These are phyloP conservation scores for Sminthurides bifidus DNA, from an alignment of 1,140 invertebrate genomes.

Conservation along the genomic window DNA sequence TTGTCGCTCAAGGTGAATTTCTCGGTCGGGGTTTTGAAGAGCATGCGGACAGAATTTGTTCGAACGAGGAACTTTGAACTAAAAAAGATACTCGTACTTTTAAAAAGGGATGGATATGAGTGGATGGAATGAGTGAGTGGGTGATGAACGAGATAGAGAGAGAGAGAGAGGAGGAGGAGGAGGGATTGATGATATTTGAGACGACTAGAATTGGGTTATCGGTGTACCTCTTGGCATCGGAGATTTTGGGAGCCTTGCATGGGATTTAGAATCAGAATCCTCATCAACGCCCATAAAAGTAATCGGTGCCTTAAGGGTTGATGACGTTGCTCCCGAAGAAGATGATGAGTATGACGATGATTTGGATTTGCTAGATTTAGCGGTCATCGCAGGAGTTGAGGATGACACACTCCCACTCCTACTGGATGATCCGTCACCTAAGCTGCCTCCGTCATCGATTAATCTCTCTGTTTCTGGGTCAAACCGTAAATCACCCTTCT, in stretches of 20 bases:
- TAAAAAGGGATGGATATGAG: no score
- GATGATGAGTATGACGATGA: neutral
- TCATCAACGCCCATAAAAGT: conserved; percentile 38
- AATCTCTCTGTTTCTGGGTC: conserved; percentile 26
- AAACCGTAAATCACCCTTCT: conserved; percentile 22
- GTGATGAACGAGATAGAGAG: neutral
- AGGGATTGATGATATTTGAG: neutral
- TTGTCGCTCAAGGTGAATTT: no score
- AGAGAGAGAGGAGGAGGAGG: conserved; percentile 2
- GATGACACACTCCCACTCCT: conserved; percentile 18
- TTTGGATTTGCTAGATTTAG: conserved; percentile 5
- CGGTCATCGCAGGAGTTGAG: conserved; percentile 6
- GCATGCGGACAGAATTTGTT: no score
- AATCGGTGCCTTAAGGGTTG: conserved; percentile 36
- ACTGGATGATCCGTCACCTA: conserved; percentile 21
- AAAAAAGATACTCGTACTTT: no score
- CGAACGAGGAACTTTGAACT: no score
- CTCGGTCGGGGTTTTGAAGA: no score
- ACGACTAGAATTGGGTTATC: neutral
- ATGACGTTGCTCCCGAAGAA: conserved; percentile 20
- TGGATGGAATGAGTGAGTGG: neutral
- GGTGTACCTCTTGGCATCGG: conserved; percentile 26
- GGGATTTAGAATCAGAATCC: conserved; percentile 29
- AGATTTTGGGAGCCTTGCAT: conserved; percentile 29
- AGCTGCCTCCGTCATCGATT: conserved; percentile 21